A percentile compares a stretch with the other conserved stretches of the same genome.
phyloP scores from a whole-genome alignment of 2,113 vertebrate species.

The Xenopus tropicalis region DNA sequence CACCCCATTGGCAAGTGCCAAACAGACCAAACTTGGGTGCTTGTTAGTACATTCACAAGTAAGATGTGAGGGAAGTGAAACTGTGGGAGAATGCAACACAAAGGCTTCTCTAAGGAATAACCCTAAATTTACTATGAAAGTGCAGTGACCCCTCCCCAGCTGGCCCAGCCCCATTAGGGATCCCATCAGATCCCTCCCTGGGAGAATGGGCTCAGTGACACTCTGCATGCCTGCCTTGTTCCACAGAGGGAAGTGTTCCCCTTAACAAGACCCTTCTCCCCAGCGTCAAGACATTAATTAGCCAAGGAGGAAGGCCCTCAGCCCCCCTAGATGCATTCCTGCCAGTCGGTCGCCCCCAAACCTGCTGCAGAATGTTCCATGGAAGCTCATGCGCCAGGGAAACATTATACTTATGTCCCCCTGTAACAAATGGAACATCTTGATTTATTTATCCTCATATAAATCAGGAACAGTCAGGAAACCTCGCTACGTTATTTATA shows the following conservation, averaged over 20 bases:
- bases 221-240: constrained; percentile 6
- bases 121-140: not conserved
- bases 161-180: constrained; percentile 36
- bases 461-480: too few relatives aligned
- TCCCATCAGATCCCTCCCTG: constrained; percentile 38
- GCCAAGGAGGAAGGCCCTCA: not conserved
- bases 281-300: constrained; percentile 3
- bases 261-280: not conserved
- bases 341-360: too few relatives aligned
- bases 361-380: too few relatives aligned
- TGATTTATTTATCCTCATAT: too few relatives aligned
- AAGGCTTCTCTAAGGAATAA: not conserved
- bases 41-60: constrained; percentile 28
- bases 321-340: not conserved
- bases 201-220: constrained; percentile 22
- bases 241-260: constrained; percentile 2
- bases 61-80: constrained; percentile 15
- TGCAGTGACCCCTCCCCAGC: constrained; percentile 13
- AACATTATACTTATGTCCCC: too few relatives aligned
- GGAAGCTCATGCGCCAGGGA: too few relatives aligned
- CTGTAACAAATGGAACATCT: too few relatives aligned
- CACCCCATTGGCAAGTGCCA: too few relatives aligned
- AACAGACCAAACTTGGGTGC: not conserved
- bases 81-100: constrained; percentile 31
- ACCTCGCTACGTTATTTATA: too few relatives aligned